These are phyloP conservation scores for Acipenser transmontanus DNA, from an alignment of 2,797 vertebrate species.

Conservation along the genomic window DNA sequence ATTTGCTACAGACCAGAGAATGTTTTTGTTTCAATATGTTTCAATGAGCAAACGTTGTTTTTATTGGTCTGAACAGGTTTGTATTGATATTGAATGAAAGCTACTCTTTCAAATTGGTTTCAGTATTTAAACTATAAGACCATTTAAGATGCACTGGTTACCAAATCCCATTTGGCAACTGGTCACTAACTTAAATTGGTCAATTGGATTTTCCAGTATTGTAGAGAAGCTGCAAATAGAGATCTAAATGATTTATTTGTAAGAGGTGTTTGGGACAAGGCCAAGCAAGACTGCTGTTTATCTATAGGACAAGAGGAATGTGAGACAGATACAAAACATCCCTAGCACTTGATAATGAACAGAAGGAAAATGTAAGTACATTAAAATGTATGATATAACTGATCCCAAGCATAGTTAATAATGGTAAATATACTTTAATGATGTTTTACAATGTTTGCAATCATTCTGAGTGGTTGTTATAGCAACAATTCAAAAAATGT, in stretches of 20 bases:
- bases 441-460: too few relatives aligned
- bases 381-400: too few relatives aligned
- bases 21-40: constrained; percentile 15
- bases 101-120: constrained; percentile 17
- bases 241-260: constrained; percentile 13
- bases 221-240: constrained; percentile 6
- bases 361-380: too few relatives aligned
- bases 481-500: too few relatives aligned
- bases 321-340: too few relatives aligned
- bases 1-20: constrained; percentile 10
- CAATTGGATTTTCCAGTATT: constrained; percentile 16
- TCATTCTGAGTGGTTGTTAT: too few relatives aligned
- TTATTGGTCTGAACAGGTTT: constrained; percentile 17
- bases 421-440: too few relatives aligned
- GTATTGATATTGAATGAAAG: constrained; percentile 20
- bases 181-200: constrained; percentile 18
- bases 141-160: constrained; percentile 3
- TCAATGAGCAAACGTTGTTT: constrained; percentile 7
- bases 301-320: too few relatives aligned
- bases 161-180: constrained; percentile 16
- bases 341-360: too few relatives aligned
- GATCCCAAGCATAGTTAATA: too few relatives aligned
- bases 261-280: constrained; percentile 7
- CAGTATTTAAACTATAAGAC: constrained; percentile 16
- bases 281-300: neutral